Conservation (phyloP, 2,113 vertebrate genomes). For the Eonycteris spelaea region DNA sequence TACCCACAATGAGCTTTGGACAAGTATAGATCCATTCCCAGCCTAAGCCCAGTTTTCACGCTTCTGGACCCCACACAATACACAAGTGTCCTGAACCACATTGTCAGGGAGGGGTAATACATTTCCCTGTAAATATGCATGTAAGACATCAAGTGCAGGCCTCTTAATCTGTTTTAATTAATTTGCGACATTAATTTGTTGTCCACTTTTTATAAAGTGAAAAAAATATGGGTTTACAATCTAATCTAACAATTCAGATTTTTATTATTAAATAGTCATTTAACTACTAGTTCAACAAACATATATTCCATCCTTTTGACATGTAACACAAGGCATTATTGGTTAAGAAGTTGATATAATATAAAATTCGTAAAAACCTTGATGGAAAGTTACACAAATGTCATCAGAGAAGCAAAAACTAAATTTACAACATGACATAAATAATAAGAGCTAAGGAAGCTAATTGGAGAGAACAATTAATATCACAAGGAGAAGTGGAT, state of each 20-base stretch:
- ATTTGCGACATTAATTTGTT: background rate
- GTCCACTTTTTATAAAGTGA: background rate
- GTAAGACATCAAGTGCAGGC: background rate
- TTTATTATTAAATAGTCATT: background rate
- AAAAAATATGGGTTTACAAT: background rate
- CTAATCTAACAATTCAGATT: background rate
- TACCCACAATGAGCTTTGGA: background rate
- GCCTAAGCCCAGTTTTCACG: background rate
- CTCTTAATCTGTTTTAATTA: too few species aligned
- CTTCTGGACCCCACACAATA: background rate
- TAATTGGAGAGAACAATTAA: background rate
- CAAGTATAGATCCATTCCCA: background rate
- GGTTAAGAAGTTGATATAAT: background rate
- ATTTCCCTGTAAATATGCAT: background rate
- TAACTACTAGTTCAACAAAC: background rate
- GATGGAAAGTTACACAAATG: background rate
- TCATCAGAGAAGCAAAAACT: background rate
- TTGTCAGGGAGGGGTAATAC: background rate
- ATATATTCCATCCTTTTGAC: background rate
- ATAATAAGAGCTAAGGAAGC: background rate
- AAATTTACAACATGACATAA: background rate
- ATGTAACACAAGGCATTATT: background rate
- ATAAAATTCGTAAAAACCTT: background rate
- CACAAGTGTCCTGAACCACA: background rate
- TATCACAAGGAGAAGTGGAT: background rate